phyloP scores from a whole-genome alignment of 2,888 invertebrate species.

The Drosophila mayaguana region DNA sequence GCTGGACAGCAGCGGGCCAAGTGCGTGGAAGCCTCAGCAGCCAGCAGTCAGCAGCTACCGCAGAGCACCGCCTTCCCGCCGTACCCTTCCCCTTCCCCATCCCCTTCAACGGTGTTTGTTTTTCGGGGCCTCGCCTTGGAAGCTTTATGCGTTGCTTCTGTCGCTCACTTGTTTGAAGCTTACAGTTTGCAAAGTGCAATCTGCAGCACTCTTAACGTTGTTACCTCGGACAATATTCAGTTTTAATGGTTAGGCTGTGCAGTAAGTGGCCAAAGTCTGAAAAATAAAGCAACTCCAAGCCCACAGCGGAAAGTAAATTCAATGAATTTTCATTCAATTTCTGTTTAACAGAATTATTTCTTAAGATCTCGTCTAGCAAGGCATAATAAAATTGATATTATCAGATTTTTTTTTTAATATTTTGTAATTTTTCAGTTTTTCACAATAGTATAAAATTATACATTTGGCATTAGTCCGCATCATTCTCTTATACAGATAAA shows the following conservation, averaged over 20 bases:
- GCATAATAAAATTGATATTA: too few relatives aligned
- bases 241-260: slow-evolving; percentile 52
- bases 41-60: background rate
- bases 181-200: slow-evolving; percentile 13
- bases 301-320: background rate
- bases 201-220: slow-evolving; percentile 36
- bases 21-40: slow-evolving; percentile 52
- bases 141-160: slow-evolving; percentile 45
- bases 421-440: too few relatives aligned
- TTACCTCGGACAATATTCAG: slow-evolving; percentile 49
- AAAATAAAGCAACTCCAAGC: slow-evolving; percentile 9
- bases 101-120: slow-evolving; percentile 49
- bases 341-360: too few relatives aligned
- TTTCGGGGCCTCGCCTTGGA: slow-evolving; percentile 72
- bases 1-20: slow-evolving; percentile 23
- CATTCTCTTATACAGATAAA: too few relatives aligned
- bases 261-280: slow-evolving; percentile 50
- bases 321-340: slow-evolving; percentile 5
- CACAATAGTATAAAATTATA: too few relatives aligned
- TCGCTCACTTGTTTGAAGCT: slow-evolving; percentile 14
- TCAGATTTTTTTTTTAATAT: too few relatives aligned
- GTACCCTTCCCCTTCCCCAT: too few relatives aligned
- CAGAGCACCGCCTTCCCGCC: background rate
- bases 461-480: too few relatives aligned
- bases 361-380: too few relatives aligned